phyloP scores from a whole-genome alignment of 2,888 invertebrate genomes.

The Acronicta psi region DNA sequence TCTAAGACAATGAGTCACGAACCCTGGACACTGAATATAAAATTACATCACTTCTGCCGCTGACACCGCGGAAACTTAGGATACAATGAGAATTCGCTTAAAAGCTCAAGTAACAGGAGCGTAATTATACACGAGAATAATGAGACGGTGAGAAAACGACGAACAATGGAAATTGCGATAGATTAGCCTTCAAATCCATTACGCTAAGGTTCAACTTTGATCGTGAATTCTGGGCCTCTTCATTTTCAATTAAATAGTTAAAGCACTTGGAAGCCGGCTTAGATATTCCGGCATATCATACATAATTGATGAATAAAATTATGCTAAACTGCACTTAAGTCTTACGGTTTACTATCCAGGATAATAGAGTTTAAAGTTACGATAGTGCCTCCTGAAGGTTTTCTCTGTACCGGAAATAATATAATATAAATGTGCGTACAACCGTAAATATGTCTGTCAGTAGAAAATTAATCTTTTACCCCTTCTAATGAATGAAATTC shows the following conservation, averaged over 20 bases:
- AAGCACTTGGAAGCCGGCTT: slow-evolving; percentile 34
- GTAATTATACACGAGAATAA: slow-evolving; percentile 58
- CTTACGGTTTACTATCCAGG: slow-evolving; percentile 21
- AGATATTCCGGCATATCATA: slow-evolving; percentile 39
- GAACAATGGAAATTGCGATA: slow-evolving; percentile 53
- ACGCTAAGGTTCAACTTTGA: slow-evolving; percentile 37
- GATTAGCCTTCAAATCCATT: slow-evolving; percentile 62
- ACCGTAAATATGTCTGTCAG: slow-evolving; percentile 5
- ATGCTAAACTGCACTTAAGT: slow-evolving; percentile 42
- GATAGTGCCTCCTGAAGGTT: slow-evolving; percentile 8
- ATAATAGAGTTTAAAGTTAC: slow-evolving; percentile 22
- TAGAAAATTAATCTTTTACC: background rate
- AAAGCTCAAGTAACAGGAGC: slow-evolving; percentile 50
- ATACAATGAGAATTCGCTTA: slow-evolving; percentile 45
- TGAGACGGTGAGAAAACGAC: slow-evolving; percentile 57
- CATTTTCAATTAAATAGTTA: slow-evolving; percentile 48
- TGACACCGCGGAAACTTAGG: slow-evolving; percentile 38
- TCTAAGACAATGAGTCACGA: slow-evolving; percentile 23
- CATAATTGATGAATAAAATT: slow-evolving; percentile 48
- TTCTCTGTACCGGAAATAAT: slow-evolving; percentile 17
- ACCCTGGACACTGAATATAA: slow-evolving; percentile 27
- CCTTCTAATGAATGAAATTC: slow-evolving; percentile 20
- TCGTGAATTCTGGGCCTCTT: slow-evolving; percentile 38
- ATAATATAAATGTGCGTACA: slow-evolving; percentile 1
- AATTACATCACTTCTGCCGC: slow-evolving; percentile 29